A percentile compares a stretch with the other conserved stretches of the same genome.
These are phyloP conservation scores for Rhinatrema bivittatum DNA, from an alignment of 2,797 vertebrate species.

Conservation along the genomic window DNA sequence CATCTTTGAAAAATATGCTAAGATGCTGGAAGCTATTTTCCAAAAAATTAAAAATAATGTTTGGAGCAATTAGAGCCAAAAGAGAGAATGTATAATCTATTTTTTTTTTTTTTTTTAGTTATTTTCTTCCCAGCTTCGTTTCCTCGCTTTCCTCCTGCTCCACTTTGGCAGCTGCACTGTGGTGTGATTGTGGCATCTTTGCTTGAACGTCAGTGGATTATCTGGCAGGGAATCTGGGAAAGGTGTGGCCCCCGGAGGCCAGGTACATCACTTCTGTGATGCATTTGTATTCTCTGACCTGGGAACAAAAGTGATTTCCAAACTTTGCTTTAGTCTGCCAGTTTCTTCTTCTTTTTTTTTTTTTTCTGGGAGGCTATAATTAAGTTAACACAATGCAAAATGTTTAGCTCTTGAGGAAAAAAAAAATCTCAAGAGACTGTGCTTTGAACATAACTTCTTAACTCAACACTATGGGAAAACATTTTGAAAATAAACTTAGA, in stretches of 20 bases:
- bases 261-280: slow-evolving; percentile 56
- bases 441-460: too few relatives aligned
- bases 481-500: too few relatives aligned
- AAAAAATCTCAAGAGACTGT: too few relatives aligned
- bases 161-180: slow-evolving; percentile 37
- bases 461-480: too few relatives aligned
- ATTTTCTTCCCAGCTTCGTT: slow-evolving; percentile 52
- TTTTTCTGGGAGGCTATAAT: slow-evolving; percentile 59
- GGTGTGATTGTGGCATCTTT: slow-evolving; percentile 43
- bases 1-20: slow-evolving; percentile 65
- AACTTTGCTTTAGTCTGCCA: slow-evolving; percentile 37
- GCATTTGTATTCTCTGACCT: slow-evolving; percentile 40
- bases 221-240: slow-evolving; percentile 56
- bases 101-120: slow-evolving; percentile 52
- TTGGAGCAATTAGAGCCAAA: slow-evolving; percentile 62
- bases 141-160: slow-evolving; percentile 43
- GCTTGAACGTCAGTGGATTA: slow-evolving; percentile 50
- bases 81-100: slow-evolving; percentile 57
- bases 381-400: slow-evolving; percentile 35
- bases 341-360: too few relatives aligned
- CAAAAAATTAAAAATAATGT: slow-evolving; percentile 53
- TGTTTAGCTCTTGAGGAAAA: slow-evolving; percentile 29
- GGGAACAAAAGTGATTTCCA: slow-evolving; percentile 46
- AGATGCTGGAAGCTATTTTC: slow-evolving; percentile 61
- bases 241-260: slow-evolving; percentile 48